A percentile compares a stretch with the other conserved stretches of the same genome.
phyloP scores from a whole-genome alignment of 1,140 invertebrate genomes.

The Thrips palmi region DNA sequence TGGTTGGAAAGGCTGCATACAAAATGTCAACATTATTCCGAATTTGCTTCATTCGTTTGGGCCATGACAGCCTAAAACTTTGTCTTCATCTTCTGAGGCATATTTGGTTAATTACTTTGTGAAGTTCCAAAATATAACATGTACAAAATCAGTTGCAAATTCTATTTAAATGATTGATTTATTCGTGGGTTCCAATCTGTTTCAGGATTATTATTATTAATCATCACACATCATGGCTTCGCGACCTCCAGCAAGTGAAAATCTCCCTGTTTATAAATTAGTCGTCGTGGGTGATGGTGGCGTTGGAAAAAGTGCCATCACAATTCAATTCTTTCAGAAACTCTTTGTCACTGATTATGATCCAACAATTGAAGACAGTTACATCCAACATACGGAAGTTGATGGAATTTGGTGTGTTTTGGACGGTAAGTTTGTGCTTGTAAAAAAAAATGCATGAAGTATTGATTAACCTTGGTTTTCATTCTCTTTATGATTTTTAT shows the following conservation, averaged over 20 bases:
- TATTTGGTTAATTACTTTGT: too few species aligned
- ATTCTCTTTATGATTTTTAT: constrained; percentile 13
- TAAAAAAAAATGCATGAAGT: neutral
- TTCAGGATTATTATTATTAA: too few species aligned
- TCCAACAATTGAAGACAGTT: constrained; percentile 80
- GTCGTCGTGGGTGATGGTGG: constrained; percentile 82
- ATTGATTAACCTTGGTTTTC: neutral
- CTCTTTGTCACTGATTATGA: constrained; percentile 80
- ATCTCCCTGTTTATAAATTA: constrained; percentile 66
- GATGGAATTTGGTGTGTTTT: constrained; percentile 82
- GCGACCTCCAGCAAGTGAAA: constrained; percentile 47
- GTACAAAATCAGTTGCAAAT: too few species aligned
- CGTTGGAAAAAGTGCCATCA: constrained; percentile 78
- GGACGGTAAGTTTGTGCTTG: constrained; percentile 47
- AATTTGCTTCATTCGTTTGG: too few species aligned
- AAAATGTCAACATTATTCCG: too few species aligned
- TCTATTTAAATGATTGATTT: too few species aligned
- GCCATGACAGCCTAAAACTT: too few species aligned
- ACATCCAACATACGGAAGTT: constrained; percentile 80
- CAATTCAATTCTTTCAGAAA: constrained; percentile 78
- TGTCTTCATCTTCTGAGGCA: too few species aligned
- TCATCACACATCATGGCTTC: too few species aligned
- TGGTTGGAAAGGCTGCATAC: too few species aligned
- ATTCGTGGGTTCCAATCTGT: too few species aligned
- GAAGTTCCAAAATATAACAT: too few species aligned